Base-by-base conservation (phyloP, 1,140 invertebrate genomes). In the Armadillidium nasatum region DNA sequence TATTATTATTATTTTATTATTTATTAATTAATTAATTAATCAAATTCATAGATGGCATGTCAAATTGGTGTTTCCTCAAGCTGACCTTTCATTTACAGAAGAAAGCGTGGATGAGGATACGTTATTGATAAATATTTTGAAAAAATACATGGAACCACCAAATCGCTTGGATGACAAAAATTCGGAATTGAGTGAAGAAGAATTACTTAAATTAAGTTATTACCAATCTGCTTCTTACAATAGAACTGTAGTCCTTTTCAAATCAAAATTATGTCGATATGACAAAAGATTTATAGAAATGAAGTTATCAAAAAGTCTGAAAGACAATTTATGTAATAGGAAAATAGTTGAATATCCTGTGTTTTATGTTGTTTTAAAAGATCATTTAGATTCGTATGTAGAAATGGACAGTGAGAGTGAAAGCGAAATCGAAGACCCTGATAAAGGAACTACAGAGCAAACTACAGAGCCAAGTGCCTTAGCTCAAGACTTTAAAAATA, bases 201-300 rank as follows among this genome's bases (percentile, higher is more conserved):
- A 75, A 11, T 66, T 71, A 13, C 73, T 75, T 43, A 78, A 78
- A 73, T 45, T 78, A n/a, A 74, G 70, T n/a, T 78, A 70, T 69
- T 78, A 78, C 46, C 77, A 78, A 7, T 76, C 77, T 13, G 77
- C 77, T 11, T 78, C 77, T 7, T 78, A 75, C 22, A 44, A 74
- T 33, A 72, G 70, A 15, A 44, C 73, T 45, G 60, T 71, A 21
- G 74, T 78, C 6, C 22, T 78, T 11, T 50, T 78, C 13, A 72
- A 73, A 22, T 73, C 33, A 0, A 67, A 73, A 33, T n/a, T 33
- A 10, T 15, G 68, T 22, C 73, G 68, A 3, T 23, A n/a, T 0
- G 71, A 46, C 9, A 60, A 50, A 10, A 66, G 44, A 4, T 78
- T 76, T 21, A 22, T 68, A 4, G 77, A 78, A 68, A 33, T 76